Conservation (phyloP, 1,140 invertebrate genomes). For the Drosophila sucinea region DNA sequence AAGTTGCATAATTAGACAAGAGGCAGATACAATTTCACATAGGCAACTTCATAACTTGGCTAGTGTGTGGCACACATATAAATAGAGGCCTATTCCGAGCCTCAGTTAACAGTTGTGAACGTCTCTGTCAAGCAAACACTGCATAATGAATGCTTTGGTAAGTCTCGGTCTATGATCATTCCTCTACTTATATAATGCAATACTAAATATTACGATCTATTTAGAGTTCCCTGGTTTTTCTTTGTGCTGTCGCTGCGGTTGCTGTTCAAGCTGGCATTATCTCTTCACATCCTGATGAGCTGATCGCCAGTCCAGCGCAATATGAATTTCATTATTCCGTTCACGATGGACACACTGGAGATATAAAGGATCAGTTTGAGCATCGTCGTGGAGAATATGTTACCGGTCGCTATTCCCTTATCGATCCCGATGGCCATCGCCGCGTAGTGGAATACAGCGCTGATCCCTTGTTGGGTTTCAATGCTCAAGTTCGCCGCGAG, state of each 20-base stretch:
- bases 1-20: conserved; percentile 57
- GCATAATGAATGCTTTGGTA: conserved; percentile 58
- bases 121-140: conserved; percentile 20
- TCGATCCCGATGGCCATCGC: conserved; percentile 83
- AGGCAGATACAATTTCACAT: conserved; percentile 53
- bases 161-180: neutral
- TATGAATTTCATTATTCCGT: conserved; percentile 87
- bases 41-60: conserved; percentile 58
- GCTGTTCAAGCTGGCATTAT: conserved; percentile 52
- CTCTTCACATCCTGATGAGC: conserved; percentile 56
- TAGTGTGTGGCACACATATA: conserved; percentile 54
- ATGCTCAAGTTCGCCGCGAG: conserved; percentile 79
- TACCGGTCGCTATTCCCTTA: conserved; percentile 77
- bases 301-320: conserved; percentile 85
- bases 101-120: conserved; percentile 53
- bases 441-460: conserved; percentile 83
- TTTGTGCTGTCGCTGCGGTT: conserved; percentile 32
- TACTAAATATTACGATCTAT: neutral
- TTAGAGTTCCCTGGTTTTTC: neutral
- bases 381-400: conserved; percentile 85
- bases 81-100: conserved; percentile 31
- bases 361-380: conserved; percentile 88
- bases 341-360: conserved; percentile 87
- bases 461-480: conserved; percentile 82
- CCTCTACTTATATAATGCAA: no score